Evolutionary conservation across 2,888 invertebrate species (phyloP).

Genomic region (Rhingia rostrata): DNA sequence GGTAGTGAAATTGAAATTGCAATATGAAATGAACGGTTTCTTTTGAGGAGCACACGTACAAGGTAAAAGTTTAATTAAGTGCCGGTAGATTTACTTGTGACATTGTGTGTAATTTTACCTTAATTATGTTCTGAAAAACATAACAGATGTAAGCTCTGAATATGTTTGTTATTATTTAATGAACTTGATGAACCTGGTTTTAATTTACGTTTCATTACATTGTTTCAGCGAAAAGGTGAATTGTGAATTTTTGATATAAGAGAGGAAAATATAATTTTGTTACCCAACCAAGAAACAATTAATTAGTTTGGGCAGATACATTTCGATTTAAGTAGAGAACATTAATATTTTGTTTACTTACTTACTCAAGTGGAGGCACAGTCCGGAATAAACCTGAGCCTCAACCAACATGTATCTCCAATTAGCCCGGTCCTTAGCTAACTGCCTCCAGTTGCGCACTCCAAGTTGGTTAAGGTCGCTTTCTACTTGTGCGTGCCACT

Average conservation of each 20-base stretch:
- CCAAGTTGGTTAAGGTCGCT: no score
- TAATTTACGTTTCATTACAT: constrained; percentile 8
- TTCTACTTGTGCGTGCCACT: no score
- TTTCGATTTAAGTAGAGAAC: no score
- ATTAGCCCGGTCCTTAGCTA: no score
- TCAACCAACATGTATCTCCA: no score
- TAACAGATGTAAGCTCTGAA: constrained; percentile 3
- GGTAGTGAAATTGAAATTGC: constrained; percentile 11
- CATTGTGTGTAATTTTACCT: constrained; percentile 23
- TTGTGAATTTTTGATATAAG: neutral
- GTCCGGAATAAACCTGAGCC: no score
- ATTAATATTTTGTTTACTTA: no score
- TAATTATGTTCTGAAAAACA: constrained; percentile 13
- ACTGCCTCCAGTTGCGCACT: no score
- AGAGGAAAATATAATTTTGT: neutral
- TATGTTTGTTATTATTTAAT: neutral
- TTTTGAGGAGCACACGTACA: neutral
- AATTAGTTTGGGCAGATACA: neutral
- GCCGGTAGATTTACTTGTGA: constrained; percentile 12
- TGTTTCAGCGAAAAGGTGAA: neutral
- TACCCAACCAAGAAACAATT: neutral
- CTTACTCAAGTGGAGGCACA: no score
- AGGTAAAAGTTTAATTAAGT: constrained; percentile 49
- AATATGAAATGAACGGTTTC: constrained; percentile 21
- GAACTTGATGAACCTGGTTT: neutral